Conservation (phyloP, 2,113 vertebrate genomes). For the Crotalus helleri region DNA sequence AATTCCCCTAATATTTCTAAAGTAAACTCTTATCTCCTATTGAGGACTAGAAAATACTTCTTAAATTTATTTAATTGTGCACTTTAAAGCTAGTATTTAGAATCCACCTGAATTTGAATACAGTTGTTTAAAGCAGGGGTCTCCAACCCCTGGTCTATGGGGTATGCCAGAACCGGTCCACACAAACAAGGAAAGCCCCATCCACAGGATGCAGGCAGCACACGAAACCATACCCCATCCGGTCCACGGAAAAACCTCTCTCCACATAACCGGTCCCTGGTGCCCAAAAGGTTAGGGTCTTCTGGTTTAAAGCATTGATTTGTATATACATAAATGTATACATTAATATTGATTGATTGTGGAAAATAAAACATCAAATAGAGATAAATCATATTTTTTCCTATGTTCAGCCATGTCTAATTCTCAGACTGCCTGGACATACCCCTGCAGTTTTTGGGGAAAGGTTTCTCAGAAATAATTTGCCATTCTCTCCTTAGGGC, state of each 20-base stretch:
- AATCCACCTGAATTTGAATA: not conserved
- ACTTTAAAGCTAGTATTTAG: not conserved
- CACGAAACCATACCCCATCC: no score
- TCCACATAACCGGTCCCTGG: no score
- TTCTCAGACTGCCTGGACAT: not conserved
- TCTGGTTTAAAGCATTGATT: not conserved
- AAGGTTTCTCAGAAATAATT: not conserved
- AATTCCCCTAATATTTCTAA: not conserved
- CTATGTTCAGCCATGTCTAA: not conserved
- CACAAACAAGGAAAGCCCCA: no score
- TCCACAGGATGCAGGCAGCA: no score
- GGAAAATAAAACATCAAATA: not conserved
- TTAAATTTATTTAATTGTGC: not conserved
- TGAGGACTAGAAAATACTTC: not conserved
- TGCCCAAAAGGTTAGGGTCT: no score
- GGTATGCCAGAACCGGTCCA: no score
- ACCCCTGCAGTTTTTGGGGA: not conserved
- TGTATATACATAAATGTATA: not conserved
- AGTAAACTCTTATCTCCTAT: not conserved
- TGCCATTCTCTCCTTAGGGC: not conserved
- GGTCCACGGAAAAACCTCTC: no score
- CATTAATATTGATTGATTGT: not conserved
- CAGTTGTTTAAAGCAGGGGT: not conserved
- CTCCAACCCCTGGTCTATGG: no score
- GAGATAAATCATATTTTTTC: not conserved